These are phyloP conservation scores for Gryllus longicercus DNA, from an alignment of 2,888 invertebrate genomes.

Conservation along the genomic window DNA sequence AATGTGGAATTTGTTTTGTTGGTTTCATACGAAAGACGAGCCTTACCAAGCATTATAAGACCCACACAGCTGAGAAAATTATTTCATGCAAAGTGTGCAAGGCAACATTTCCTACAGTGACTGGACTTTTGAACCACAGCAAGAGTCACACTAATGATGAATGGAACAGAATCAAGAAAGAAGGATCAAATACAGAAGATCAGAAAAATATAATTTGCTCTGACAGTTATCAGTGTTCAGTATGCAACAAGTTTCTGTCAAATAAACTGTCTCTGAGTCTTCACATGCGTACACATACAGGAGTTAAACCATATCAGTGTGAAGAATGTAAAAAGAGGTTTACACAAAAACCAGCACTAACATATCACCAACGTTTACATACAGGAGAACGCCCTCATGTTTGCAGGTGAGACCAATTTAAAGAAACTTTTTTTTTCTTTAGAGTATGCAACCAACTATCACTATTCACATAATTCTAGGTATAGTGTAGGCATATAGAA, in stretches of 20 bases:
- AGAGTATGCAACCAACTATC: no score
- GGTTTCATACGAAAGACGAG: constrained; percentile 19
- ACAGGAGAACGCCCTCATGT: constrained; percentile 28
- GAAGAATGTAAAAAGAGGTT: constrained; percentile 24
- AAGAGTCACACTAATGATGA: constrained; percentile 22
- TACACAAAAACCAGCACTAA: constrained; percentile 26
- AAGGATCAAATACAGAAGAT: not conserved
- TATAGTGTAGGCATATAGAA: no score
- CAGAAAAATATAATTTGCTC: not conserved
- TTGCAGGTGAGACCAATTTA: not conserved
- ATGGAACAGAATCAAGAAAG: not conserved
- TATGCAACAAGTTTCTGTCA: constrained; percentile 22
- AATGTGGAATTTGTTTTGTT: constrained; percentile 21
- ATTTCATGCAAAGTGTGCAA: constrained; percentile 21
- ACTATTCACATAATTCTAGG: no score
- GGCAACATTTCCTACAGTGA: constrained; percentile 21
- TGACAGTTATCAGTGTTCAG: constrained; percentile 21
- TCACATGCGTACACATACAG: constrained; percentile 24
- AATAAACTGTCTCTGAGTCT: constrained; percentile 20
- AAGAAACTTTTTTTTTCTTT: no score
- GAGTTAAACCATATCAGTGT: constrained; percentile 26
- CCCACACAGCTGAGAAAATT: not conserved
- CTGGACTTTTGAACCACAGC: constrained; percentile 21
- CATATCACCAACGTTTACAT: constrained; percentile 26
- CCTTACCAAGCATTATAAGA: constrained; percentile 25